Conservation (phyloP, 2,888 invertebrate species). For the Conops quadrifasciatus region DNA sequence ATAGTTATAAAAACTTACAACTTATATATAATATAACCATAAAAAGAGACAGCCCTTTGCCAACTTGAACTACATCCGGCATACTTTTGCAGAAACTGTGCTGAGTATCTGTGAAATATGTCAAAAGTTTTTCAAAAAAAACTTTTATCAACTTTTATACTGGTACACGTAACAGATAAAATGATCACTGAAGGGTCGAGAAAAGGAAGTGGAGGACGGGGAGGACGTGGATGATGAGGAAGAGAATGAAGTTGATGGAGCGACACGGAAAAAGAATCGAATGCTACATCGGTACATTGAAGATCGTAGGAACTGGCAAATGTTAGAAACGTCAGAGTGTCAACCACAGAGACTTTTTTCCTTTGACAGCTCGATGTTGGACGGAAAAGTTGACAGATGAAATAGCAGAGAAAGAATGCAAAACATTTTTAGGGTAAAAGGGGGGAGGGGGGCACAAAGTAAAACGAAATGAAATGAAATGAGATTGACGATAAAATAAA, state of each 20-base stretch:
- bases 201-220: neutral
- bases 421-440: neutral
- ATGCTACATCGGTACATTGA: neutral
- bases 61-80: slow-evolving; percentile 14
- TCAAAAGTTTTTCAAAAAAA: slow-evolving; percentile 16
- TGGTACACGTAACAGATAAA: neutral
- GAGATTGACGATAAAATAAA: slow-evolving; percentile 9
- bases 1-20: too few relatives aligned
- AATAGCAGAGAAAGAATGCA: slow-evolving; percentile 24
- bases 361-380: slow-evolving; percentile 37
- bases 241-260: neutral
- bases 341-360: slow-evolving; percentile 28
- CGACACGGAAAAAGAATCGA: neutral
- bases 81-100: slow-evolving; percentile 4
- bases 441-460: neutral
- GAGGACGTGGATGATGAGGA: neutral
- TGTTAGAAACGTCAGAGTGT: slow-evolving; percentile 23
- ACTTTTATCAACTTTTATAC: slow-evolving; percentile 8
- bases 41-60: slow-evolving; percentile 6
- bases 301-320: neutral
- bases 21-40: neutral
- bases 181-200: neutral
- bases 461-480: slow-evolving; percentile 5
- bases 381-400: slow-evolving; percentile 49
- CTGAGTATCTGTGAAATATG: slow-evolving; percentile 26